A percentile compares a stretch with the other conserved stretches of the same genome.
phyloP scores from a whole-genome alignment of 2,113 vertebrate species.

The Istiophorus platypterus region DNA sequence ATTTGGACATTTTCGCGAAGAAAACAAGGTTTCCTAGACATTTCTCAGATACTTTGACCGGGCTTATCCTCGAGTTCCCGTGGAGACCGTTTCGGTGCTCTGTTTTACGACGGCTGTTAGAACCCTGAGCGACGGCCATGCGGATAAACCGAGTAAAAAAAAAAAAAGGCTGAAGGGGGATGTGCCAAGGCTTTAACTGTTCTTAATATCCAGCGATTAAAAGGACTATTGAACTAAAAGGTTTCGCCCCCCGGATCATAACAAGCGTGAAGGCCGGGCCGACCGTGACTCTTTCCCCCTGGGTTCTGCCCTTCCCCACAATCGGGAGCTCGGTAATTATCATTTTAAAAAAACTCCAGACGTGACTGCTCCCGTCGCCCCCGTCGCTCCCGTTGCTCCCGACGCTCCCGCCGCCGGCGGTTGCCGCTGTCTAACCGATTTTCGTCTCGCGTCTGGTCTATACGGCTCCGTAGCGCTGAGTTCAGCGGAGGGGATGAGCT shows the following conservation, averaged over 20 bases:
- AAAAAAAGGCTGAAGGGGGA: neutral
- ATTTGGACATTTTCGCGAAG: neutral
- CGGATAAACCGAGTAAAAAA: neutral
- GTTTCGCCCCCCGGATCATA: slow-evolving; percentile 14
- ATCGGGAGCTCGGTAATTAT: slow-evolving; percentile 50
- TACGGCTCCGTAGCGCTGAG: slow-evolving; percentile 63
- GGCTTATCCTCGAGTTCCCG: too few relatives aligned
- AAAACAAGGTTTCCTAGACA: neutral
- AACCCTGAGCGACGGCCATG: slow-evolving; percentile 3
- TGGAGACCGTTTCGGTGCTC: neutral
- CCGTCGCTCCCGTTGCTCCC: too few relatives aligned
- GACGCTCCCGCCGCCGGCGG: too few relatives aligned
- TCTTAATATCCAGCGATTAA: slow-evolving; percentile 7
- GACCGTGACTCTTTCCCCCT: neutral
- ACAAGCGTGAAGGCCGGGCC: slow-evolving; percentile 22
- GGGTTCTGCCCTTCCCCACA: slow-evolving; percentile 25
- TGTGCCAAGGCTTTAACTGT: slow-evolving; percentile 16
- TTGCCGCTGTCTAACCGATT: slow-evolving; percentile 49
- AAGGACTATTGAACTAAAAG: neutral
- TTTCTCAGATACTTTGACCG: slow-evolving; percentile 6
- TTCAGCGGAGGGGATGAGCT: slow-evolving; percentile 61
- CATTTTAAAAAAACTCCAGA: slow-evolving; percentile 30
- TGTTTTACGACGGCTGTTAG: neutral
- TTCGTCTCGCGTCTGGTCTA: slow-evolving; percentile 16
- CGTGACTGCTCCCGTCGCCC: slow-evolving; percentile 30